These are phyloP conservation scores for Lithodes maja DNA, from an alignment of 2,888 invertebrate genomes.

Conservation along the genomic window DNA sequence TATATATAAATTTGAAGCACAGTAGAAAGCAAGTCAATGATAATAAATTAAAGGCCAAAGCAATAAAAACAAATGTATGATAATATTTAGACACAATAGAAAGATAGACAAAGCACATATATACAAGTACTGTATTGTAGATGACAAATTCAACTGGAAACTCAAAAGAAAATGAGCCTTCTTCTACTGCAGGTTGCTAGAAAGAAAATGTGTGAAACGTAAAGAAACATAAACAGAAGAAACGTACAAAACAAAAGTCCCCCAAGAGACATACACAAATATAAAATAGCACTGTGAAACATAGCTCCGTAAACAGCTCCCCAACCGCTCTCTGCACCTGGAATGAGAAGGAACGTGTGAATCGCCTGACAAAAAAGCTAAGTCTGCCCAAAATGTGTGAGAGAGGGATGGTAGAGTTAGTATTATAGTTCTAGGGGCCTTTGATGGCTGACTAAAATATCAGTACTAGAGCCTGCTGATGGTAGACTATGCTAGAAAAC, in stretches of 20 bases:
- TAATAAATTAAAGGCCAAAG: no score
- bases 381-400: not conserved
- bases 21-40: no score
- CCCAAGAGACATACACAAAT: no score
- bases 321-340: no score
- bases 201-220: conserved; percentile 6
- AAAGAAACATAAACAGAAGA: not conserved
- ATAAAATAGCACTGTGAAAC: no score
- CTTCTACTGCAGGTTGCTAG: not conserved
- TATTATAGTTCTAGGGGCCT: no score
- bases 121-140: not conserved
- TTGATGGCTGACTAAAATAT: not conserved
- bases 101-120: not conserved
- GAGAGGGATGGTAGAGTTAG: not conserved
- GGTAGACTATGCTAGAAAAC: conserved; percentile 16
- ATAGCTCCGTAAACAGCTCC: no score
- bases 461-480: not conserved
- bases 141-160: not conserved
- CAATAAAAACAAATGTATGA: not conserved
- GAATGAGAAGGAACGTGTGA: no score
- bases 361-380: no score
- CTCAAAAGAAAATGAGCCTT: no score
- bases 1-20: no score
- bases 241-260: not conserved
- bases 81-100: not conserved